Evolutionary conservation across 1,140 invertebrate species (phyloP).

Genomic region (Euura saliciscinereae): DNA sequence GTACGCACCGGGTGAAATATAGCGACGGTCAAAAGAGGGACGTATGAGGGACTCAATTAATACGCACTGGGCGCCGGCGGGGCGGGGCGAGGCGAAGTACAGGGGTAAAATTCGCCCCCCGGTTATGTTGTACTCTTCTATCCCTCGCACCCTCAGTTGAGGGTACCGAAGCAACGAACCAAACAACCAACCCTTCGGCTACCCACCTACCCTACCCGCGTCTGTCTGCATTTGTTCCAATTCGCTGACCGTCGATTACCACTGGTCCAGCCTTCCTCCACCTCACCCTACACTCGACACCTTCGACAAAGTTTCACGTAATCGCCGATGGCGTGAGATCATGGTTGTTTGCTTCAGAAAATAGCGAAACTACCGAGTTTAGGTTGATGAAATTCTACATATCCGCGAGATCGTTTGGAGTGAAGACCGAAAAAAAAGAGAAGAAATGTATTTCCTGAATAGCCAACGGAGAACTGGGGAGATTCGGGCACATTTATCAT

Average conservation of each 20-base stretch:
- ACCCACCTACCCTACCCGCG: conserved; percentile 32
- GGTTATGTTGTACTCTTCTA: conserved; percentile 32
- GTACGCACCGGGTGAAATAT: background rate
- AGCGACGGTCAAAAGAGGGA: background rate
- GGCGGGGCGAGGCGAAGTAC: background rate
- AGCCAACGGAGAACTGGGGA: too few relatives aligned
- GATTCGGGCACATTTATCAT: background rate
- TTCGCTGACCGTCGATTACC: conserved; percentile 50
- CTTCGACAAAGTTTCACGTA: background rate
- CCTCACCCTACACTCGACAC: conserved; percentile 21
- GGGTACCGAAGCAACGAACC: conserved; percentile 29
- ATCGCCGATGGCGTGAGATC: background rate
- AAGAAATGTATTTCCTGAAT: too few relatives aligned
- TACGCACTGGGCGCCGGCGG: conserved; percentile 20
- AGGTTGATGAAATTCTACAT: too few relatives aligned
- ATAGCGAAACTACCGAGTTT: too few relatives aligned
- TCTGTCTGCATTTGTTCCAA: conserved; percentile 52
- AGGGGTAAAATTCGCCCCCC: too few relatives aligned
- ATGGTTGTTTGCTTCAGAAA: background rate
- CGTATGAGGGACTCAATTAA: conserved; percentile 38
- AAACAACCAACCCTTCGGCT: background rate
- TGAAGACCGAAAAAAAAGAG: too few relatives aligned
- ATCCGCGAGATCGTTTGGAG: too few relatives aligned
- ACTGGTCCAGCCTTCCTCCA: conserved; percentile 13
- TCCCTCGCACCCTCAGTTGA: conserved; percentile 27